Conservation (phyloP, 2,113 vertebrate genomes). For the Dicerorhinus sumatrensis region DNA sequence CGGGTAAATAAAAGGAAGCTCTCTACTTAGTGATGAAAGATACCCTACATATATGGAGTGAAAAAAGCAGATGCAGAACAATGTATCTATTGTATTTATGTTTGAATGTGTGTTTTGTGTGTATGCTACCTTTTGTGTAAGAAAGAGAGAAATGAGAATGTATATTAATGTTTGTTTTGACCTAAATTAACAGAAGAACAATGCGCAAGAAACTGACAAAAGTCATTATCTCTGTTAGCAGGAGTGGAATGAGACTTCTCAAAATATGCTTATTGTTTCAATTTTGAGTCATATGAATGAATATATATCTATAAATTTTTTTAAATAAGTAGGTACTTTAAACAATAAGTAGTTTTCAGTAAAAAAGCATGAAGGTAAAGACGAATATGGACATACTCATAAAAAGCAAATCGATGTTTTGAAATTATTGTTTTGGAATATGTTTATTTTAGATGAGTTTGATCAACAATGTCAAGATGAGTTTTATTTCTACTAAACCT, state of each 20-base stretch:
- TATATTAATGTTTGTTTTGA: not conserved
- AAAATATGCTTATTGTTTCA: not conserved
- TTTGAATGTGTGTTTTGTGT: not conserved
- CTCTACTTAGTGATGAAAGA: not conserved
- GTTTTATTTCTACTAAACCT: conserved; percentile 41
- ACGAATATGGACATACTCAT: not conserved
- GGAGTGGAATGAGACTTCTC: not conserved
- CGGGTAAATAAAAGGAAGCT: not conserved
- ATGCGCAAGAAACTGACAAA: not conserved
- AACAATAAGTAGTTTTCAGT: not conserved
- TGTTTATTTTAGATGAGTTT: conserved; percentile 15
- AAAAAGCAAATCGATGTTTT: not conserved
- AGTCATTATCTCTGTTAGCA: not conserved
- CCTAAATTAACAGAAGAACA: not conserved
- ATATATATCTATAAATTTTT: not conserved
- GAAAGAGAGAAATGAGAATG: not conserved
- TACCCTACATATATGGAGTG: not conserved
- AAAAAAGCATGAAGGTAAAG: not conserved
- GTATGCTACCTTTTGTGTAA: not conserved
- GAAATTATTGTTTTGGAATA: not conserved
- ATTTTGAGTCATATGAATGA: conserved; percentile 9
- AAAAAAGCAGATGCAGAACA: not conserved
- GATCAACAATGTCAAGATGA: not conserved
- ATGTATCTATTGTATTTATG: not conserved
- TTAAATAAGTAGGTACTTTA: not conserved